A percentile compares a stretch with the other conserved stretches of the same genome.
These are phyloP conservation scores for Acanthoscelides obtectus DNA, from an alignment of 2,888 invertebrate species.

Conservation along the genomic window DNA sequence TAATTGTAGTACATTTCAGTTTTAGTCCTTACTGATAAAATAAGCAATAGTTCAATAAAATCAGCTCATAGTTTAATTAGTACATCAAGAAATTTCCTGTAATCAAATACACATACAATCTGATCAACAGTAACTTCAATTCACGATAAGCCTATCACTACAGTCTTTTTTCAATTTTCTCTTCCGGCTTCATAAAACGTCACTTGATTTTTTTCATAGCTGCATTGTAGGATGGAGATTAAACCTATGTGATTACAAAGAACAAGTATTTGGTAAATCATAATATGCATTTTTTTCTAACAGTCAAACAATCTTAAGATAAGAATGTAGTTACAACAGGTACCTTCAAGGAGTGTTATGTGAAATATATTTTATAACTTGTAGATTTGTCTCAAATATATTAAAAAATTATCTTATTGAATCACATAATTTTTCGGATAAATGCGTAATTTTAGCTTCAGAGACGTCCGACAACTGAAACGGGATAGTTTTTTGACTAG, in stretches of 20 bases:
- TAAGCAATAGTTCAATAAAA: conserved; percentile 12
- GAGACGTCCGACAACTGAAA: too few relatives aligned
- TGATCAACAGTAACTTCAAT: neutral
- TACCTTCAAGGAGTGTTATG: neutral
- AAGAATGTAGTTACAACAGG: neutral
- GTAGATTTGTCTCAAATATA: too few relatives aligned
- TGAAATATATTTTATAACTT: neutral
- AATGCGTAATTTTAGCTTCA: too few relatives aligned
- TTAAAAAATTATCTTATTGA: too few relatives aligned
- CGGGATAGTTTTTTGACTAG: too few relatives aligned
- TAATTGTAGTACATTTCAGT: conserved; percentile 13
- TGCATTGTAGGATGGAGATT: conserved; percentile 26
- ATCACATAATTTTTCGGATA: too few relatives aligned
- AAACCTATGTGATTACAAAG: conserved; percentile 35
- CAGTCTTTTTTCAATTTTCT: conserved; percentile 7
- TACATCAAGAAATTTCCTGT: conserved; percentile 3
- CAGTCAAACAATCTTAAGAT: neutral
- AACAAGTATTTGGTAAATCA: neutral
- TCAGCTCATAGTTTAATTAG: conserved; percentile 13
- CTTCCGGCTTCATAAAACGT: conserved; percentile 3
- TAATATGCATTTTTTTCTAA: neutral
- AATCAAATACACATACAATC: neutral
- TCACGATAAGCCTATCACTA: conserved; percentile 6
- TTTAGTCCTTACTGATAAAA: conserved; percentile 14
- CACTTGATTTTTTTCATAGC: conserved; percentile 17